Percentiles rank a stretch among this genome's conserved stretches.
phyloP scores from a whole-genome alignment of 2,888 invertebrate genomes.

The Spatulosminthurus flaviceps region DNA sequence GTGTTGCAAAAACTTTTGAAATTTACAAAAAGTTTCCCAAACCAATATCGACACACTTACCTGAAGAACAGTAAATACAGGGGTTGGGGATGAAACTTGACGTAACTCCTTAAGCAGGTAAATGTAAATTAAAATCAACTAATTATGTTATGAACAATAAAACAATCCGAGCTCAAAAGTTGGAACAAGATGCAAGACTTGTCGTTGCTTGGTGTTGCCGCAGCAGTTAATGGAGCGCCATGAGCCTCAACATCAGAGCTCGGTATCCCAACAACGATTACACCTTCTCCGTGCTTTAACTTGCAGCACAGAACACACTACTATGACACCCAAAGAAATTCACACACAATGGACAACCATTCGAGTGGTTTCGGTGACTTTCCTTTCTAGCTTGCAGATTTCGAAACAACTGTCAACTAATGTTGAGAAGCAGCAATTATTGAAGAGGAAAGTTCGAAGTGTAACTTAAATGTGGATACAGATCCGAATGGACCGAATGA shows the following conservation, averaged over 20 bases:
- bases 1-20: neutral
- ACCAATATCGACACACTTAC: too few species aligned
- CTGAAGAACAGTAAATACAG: too few species aligned
- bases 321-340: neutral
- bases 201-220: constrained; percentile 2
- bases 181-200: constrained; percentile 15
- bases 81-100: too few species aligned
- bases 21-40: neutral
- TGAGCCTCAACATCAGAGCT: neutral
- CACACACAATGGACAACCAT: constrained; percentile 8
- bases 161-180: neutral
- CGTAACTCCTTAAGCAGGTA: too few species aligned
- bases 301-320: neutral
- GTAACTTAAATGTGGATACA: neutral
- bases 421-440: neutral
- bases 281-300: too few species aligned
- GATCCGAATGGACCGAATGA: neutral
- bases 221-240: constrained; percentile 28
- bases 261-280: neutral
- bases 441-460: neutral
- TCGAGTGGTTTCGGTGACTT: too few species aligned
- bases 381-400: too few species aligned
- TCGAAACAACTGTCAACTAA: neutral
- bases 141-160: constrained; percentile 2
- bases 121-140: neutral